Percentiles rank a stretch among this genome's conserved stretches.
Evolutionary conservation across 2,113 vertebrate genomes (phyloP).

Genomic region (Micromys minutus): DNA sequence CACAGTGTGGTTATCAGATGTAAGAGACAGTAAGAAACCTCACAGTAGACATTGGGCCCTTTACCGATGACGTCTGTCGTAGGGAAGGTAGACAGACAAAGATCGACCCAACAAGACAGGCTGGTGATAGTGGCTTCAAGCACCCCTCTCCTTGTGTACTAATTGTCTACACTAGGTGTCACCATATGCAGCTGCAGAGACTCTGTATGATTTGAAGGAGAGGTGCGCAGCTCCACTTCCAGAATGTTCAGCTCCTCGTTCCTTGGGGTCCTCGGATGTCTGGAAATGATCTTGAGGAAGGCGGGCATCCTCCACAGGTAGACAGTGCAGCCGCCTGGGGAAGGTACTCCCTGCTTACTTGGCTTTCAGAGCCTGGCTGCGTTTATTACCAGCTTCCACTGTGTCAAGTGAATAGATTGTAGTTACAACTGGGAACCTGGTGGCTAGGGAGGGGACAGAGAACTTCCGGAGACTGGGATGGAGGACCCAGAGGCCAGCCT

Average conservation of each 20-base stretch:
- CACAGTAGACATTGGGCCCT: not conserved
- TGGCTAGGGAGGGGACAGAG: not conserved
- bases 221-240: not conserved
- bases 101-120: not conserved
- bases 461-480: not conserved
- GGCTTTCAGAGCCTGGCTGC: not conserved
- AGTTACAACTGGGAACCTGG: not conserved
- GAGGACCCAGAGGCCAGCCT: not conserved
- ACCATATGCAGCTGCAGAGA: not conserved
- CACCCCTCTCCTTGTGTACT: not conserved
- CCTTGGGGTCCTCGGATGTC: not conserved
- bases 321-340: not conserved
- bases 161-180: slow-evolving; percentile 34
- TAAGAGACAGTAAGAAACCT: not conserved
- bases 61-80: not conserved
- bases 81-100: not conserved
- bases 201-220: not conserved
- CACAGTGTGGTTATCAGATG: not conserved
- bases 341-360: not conserved
- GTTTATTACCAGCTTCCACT: not conserved
- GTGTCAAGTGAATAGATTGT: not conserved
- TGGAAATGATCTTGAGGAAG: not conserved
- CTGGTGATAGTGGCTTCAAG: not conserved
- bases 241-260: not conserved
- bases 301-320: not conserved